These are phyloP conservation scores for Chorisops tibialis DNA, from an alignment of 2,888 invertebrate genomes.

Conservation along the genomic window DNA sequence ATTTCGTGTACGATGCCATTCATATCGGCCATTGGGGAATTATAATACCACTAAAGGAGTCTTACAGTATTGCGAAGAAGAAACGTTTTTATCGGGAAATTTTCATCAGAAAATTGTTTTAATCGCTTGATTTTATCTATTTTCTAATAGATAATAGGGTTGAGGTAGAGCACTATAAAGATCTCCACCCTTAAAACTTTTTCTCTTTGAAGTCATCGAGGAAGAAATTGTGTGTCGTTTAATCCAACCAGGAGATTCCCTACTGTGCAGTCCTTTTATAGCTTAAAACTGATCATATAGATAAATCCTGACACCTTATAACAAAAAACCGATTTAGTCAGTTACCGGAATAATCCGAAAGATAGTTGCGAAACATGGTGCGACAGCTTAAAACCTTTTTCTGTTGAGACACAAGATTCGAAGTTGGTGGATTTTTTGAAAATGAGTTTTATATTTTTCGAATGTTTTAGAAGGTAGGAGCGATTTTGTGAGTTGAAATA, in stretches of 20 bases:
- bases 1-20: slow-evolving; percentile 6
- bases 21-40: slow-evolving; percentile 19
- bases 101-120: slow-evolving; percentile 32
- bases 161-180: too few species aligned
- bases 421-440: not conserved
- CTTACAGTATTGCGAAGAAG: slow-evolving; percentile 4
- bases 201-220: slow-evolving; percentile 9
- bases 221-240: not conserved
- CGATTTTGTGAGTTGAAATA: too few species aligned
- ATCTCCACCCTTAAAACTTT: too few species aligned
- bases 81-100: slow-evolving; percentile 24
- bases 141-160: slow-evolving; percentile 21
- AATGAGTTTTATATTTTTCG: too few species aligned
- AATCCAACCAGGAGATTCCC: slow-evolving; percentile 16
- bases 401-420: too few species aligned
- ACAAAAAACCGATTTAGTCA: slow-evolving; percentile 30
- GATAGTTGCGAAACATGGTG: too few species aligned
- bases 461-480: too few species aligned
- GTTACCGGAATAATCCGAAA: slow-evolving; percentile 30
- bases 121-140: slow-evolving; percentile 20
- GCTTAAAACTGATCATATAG: slow-evolving; percentile 15
- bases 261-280: slow-evolving; percentile 26
- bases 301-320: slow-evolving; percentile 46
- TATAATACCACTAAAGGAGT: slow-evolving; percentile 28
- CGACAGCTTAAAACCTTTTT: too few species aligned